Base-by-base conservation (phyloP, 2,888 invertebrate species). In the Callimorpha dominula region DNA sequence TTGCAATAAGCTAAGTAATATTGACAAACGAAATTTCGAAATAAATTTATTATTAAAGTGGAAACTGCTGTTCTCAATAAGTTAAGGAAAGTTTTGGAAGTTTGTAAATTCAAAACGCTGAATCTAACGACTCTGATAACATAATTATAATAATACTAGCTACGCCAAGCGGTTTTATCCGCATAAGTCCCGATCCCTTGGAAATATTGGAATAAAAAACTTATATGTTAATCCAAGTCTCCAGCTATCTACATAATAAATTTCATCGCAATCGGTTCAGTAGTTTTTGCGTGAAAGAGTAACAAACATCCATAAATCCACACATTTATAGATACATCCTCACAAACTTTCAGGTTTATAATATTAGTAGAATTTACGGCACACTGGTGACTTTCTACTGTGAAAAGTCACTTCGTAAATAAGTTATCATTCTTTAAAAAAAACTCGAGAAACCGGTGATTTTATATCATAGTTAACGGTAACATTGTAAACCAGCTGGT, bases 341-440 rank as follows among this genome's bases (percentile, higher is more conserved):
- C 31, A 31, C 31, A 31, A 31, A 31, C 31, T 31, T 31, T 31
- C 31, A 31, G 1, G 31, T 31, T 31, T 31, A 31, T 31, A 31
- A 31, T 31, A 31, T 31, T 31, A 31, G 31, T 31, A 31, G 31
- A 4, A 64, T 77, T 79, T 75, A 77, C 73, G 73, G 70, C 65
- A 75, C 71, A 73, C n/a, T 66, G 65, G 71, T 57, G 12, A 78
- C 81, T 83, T 83, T 83, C 81, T 78, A 74, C 70, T 65, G 73
- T 71, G n/a, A 75, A 76, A 73, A 72, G 73, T 67, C 71, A 74
- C 63, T 72, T 74, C 69, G 65, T 63, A 77, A 68, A 75, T 73
- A 77, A 40, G 64, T 70, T 68, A 68, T 65, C 62, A 77, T 74
- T 72, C 72, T 78, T 72, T 46, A 52, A 71, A 77, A 72, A 66